A percentile compares a stretch with the other conserved stretches of the same genome.
phyloP scores from a whole-genome alignment of 2,113 vertebrate species.

The Onychostoma macrolepis region DNA sequence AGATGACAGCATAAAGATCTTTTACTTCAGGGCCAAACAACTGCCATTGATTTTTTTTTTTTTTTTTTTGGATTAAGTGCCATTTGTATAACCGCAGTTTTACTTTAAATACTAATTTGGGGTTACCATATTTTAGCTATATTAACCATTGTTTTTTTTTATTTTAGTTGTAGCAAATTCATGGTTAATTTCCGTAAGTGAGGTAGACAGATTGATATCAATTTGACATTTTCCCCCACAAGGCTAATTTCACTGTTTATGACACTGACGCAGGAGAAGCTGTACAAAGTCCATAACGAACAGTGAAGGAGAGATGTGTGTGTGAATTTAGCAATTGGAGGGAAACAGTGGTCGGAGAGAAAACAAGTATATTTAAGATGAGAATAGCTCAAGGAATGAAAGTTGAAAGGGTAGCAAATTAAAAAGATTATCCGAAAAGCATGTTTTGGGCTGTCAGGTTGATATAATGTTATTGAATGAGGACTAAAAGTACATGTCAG shows the following conservation, averaged over 20 bases:
- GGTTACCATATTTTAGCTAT: no score
- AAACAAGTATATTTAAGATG: background rate
- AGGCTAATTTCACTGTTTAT: constrained; percentile 61
- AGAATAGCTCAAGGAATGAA: background rate
- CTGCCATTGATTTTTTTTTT: constrained; percentile 8
- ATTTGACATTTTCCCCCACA: constrained; percentile 65
- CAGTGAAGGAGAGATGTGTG: background rate
- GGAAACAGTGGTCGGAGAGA: background rate
- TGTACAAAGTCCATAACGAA: background rate
- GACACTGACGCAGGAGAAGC: background rate
- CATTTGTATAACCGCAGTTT: no score
- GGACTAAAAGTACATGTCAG: background rate
- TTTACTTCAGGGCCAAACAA: background rate
- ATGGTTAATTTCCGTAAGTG: no score
- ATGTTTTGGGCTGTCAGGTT: background rate
- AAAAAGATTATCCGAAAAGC: background rate
- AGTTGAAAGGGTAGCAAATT: background rate
- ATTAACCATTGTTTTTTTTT: no score
- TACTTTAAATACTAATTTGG: no score
- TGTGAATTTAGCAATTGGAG: background rate
- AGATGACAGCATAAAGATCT: background rate
- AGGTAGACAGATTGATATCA: constrained; percentile 49
- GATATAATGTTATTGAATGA: background rate
- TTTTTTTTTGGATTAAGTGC: no score
- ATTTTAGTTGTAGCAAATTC: no score